Evolutionary conservation across 2,797 vertebrate species (phyloP).

Genomic region (Etheostoma nigrum): DNA sequence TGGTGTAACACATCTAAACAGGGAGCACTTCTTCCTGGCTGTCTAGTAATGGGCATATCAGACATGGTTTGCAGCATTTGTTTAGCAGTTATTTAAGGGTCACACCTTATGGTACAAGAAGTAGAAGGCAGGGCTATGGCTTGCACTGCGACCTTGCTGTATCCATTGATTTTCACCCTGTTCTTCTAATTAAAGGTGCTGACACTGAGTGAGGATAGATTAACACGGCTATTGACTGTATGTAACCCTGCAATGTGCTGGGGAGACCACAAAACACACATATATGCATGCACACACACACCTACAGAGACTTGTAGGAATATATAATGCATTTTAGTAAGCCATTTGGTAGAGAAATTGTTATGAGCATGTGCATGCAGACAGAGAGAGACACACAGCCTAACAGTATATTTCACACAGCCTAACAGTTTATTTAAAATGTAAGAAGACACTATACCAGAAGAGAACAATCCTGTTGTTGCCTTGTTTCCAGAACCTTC

Average conservation of each 20-base stretch:
- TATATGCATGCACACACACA: background rate
- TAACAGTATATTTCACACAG: background rate
- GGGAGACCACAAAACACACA: slow-evolving; percentile 10
- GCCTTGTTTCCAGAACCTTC: slow-evolving; percentile 95
- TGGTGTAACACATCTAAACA: slow-evolving; percentile 37
- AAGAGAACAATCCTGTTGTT: slow-evolving; percentile 95
- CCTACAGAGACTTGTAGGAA: background rate
- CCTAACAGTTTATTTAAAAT: background rate
- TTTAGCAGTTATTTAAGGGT: slow-evolving; percentile 73
- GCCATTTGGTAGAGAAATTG: background rate
- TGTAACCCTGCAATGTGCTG: slow-evolving; percentile 43
- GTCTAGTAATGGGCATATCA: slow-evolving; percentile 44
- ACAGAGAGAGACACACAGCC: background rate
- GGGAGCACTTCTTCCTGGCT: slow-evolving; percentile 16
- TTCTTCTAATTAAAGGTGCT: slow-evolving; percentile 82
- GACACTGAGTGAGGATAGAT: slow-evolving; percentile 78
- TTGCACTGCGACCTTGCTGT: slow-evolving; percentile 71
- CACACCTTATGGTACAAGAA: slow-evolving; percentile 49
- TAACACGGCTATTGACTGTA: slow-evolving; percentile 77
- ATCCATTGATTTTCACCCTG: slow-evolving; percentile 78
- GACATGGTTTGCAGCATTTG: slow-evolving; percentile 64
- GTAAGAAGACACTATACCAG: slow-evolving; percentile 84
- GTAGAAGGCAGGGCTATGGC: slow-evolving; percentile 48
- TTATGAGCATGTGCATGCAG: background rate
- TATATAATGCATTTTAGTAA: background rate